Evolutionary conservation across 1,140 invertebrate genomes (phyloP).

Genomic region (Drosophila bifasciata): DNA sequence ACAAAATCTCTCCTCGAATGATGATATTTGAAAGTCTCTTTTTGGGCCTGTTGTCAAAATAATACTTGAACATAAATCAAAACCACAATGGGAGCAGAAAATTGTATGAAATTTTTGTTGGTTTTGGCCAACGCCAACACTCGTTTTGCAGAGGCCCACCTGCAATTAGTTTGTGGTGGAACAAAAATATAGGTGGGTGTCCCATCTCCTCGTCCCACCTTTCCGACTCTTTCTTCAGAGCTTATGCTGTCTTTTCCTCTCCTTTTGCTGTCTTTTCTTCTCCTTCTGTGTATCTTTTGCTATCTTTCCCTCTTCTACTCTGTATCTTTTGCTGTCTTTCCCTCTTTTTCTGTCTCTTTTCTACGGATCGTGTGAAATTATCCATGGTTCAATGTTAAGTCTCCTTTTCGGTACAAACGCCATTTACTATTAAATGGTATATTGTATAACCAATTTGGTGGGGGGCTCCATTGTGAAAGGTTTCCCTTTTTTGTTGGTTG

Average conservation of each 20-base stretch:
- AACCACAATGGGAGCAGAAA: constrained; percentile 38
- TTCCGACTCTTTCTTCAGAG: background rate
- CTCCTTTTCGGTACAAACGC: constrained; percentile 6
- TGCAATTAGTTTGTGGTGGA: constrained; percentile 50
- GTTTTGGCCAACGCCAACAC: constrained; percentile 50
- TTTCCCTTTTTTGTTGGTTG: background rate
- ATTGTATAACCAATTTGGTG: constrained; percentile 48
- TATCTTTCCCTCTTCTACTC: too few relatives aligned
- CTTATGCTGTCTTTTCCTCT: too few relatives aligned
- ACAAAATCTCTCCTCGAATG: constrained; percentile 39
- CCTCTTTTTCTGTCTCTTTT: background rate
- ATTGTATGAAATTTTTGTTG: constrained; percentile 27
- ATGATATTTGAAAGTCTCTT: constrained; percentile 55
- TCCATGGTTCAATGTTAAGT: constrained; percentile 28
- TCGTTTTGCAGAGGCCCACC: constrained; percentile 47
- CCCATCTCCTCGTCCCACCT: constrained; percentile 4
- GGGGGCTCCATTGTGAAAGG: constrained; percentile 40
- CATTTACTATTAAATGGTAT: constrained; percentile 21
- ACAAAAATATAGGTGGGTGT: constrained; percentile 44
- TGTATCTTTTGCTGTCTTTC: too few relatives aligned
- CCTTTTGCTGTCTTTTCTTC: too few relatives aligned
- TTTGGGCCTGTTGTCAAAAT: constrained; percentile 51
- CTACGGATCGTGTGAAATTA: constrained; percentile 42
- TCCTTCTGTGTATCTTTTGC: too few relatives aligned
- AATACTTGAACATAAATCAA: constrained; percentile 66